A percentile compares a stretch with the other conserved stretches of the same genome.
Conservation (phyloP, 2,888 invertebrate genomes). For the Bembecia ichneumoniformis region DNA sequence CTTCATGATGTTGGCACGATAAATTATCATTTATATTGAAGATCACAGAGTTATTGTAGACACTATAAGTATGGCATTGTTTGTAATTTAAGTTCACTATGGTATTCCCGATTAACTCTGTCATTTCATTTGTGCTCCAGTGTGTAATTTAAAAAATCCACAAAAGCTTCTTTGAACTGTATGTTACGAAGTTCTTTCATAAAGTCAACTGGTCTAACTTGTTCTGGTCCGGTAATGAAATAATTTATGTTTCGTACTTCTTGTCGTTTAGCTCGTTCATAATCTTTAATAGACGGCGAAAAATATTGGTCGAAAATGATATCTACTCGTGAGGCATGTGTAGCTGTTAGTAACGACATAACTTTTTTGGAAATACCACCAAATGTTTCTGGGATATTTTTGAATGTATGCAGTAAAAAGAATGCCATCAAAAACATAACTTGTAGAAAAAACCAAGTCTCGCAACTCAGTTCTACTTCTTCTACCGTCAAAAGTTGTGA, state of each 20-base stretch:
- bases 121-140: background rate
- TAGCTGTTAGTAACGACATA: constrained; percentile 3
- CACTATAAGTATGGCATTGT: too few relatives aligned
- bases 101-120: too few relatives aligned
- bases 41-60: too few relatives aligned
- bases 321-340: constrained; percentile 4
- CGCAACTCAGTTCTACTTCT: too few relatives aligned
- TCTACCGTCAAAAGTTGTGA: too few relatives aligned
- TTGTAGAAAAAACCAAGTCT: too few relatives aligned
- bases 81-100: too few relatives aligned
- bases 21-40: too few relatives aligned
- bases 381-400: constrained; percentile 6
- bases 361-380: constrained; percentile 3
- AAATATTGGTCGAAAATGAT: constrained; percentile 8
- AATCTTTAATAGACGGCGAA: constrained; percentile 7
- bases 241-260: constrained; percentile 5
- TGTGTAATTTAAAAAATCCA: background rate
- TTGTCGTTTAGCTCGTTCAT: constrained; percentile 5
- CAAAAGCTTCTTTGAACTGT: background rate
- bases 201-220: background rate
- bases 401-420: constrained; percentile 4
- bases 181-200: background rate
- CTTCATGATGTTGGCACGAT: too few relatives aligned
- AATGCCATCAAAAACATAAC: background rate
- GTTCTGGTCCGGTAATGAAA: background rate